These are phyloP conservation scores for Aphidoletes aphidimyza DNA, from an alignment of 2,888 invertebrate genomes.

Conservation along the genomic window DNA sequence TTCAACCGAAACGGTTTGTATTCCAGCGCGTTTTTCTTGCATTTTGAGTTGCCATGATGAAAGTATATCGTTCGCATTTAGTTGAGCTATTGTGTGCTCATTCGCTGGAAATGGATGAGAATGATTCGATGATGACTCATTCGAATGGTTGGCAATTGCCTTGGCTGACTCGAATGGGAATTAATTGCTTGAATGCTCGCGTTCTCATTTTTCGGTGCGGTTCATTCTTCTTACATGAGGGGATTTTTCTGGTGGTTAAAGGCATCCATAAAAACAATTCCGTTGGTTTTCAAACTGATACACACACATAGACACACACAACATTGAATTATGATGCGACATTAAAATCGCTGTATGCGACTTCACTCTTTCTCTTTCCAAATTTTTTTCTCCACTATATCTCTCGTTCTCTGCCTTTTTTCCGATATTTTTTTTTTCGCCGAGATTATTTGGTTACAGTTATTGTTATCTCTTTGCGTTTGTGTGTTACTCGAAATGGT, in stretches of 20 bases:
- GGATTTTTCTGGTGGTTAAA: background rate
- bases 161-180: background rate
- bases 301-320: background rate
- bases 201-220: background rate
- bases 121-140: slow-evolving; percentile 45
- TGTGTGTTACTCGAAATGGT: background rate
- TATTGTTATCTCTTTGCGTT: slow-evolving; percentile 42
- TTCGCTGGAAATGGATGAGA: slow-evolving; percentile 25
- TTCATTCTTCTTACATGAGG: background rate
- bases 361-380: background rate
- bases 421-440: slow-evolving; percentile 13
- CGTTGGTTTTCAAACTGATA: slow-evolving; percentile 18
- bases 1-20: background rate
- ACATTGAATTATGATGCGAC: slow-evolving; percentile 37
- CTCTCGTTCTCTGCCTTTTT: background rate
- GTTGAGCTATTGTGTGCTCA: slow-evolving; percentile 9
- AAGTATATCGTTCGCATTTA: background rate
- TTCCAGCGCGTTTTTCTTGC: background rate
- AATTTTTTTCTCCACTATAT: background rate
- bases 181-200: slow-evolving; percentile 24
- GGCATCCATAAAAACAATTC: slow-evolving; percentile 14
- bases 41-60: background rate
- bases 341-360: slow-evolving; percentile 5
- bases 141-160: slow-evolving; percentile 19
- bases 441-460: slow-evolving; percentile 4